Evolutionary conservation across 2,113 vertebrate species (phyloP), one percentile per base, ranked within the genome.

Genomic region (Electrona antarctica): DNA sequence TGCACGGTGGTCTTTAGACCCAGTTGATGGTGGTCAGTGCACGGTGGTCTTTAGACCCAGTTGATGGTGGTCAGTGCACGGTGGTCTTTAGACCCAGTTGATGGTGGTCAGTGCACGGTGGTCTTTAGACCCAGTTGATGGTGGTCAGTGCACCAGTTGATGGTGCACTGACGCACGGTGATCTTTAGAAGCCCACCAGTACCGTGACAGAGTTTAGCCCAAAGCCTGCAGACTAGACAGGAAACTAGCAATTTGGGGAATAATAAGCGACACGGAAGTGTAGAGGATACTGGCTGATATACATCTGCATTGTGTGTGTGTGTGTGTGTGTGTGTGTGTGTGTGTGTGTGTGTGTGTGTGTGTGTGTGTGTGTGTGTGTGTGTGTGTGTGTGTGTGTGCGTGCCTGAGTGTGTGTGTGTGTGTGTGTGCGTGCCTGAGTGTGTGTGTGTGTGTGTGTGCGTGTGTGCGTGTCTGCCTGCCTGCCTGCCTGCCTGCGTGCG

Each of bases 221-320:
- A 46, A 10, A 61, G 7, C 49, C 64, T 60, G 10, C 13, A 70
- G 67, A 80, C 70, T 11, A 70, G 67, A 80, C 70, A 83, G 75
- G 61, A 86, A 84, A 54, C 14, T 1, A 45, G 52, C 64, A 50
- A 54, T 81, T 64, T 12, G 78, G n/a, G 7, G 63, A 77, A 69
- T 72, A 72, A 70, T 28, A 48, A 10, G 8, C 2, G 41, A 48
- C 14, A 3, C 2, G 52, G 69, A 73, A 65, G 55, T n/a, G 55
- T n/a, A 46, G 47, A 10, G 48, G 45, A 67, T 63, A 15, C 5
- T 50, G 7, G 21, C 28, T 60, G 77, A 65, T 84, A 69, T 70
- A 60, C 8, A 41, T 47, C 66, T 46, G 2, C 29, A 7, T 41
- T 48, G 50, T 29, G 28, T n/a, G 28, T 10, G 4, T 9, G 33